Conservation (phyloP, 2,888 invertebrate species). For the Xanthia togata region DNA sequence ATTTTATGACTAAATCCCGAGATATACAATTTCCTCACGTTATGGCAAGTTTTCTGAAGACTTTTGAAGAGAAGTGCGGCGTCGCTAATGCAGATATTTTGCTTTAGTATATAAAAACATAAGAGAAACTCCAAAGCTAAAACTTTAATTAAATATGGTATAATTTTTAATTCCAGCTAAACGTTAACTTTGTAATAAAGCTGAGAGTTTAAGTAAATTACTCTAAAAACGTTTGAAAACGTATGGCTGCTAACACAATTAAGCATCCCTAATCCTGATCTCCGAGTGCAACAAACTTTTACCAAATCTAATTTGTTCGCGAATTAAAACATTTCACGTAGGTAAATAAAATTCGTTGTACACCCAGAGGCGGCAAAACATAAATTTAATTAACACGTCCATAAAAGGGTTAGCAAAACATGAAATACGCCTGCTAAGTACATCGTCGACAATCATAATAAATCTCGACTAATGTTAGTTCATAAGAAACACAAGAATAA, state of each 20-base stretch:
- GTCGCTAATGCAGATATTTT: background rate
- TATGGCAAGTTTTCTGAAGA: background rate
- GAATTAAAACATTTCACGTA: constrained; percentile 12
- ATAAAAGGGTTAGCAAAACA: constrained; percentile 32
- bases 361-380: constrained; percentile 5
- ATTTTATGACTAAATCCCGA: constrained; percentile 13
- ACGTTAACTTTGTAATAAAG: background rate
- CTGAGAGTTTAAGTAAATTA: background rate
- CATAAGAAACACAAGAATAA: constrained; percentile 36
- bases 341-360: background rate
- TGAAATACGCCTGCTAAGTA: constrained; percentile 37
- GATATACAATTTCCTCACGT: background rate
- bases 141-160: background rate
- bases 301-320: background rate
- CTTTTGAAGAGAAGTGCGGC: background rate
- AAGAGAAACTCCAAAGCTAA: background rate
- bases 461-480: constrained; percentile 46
- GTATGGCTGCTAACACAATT: background rate
- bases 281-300: background rate
- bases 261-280: background rate
- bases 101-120: background rate
- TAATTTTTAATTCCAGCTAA: background rate
- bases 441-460: constrained; percentile 47
- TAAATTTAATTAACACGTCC: constrained; percentile 26
- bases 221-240: background rate